A percentile compares a stretch with the other conserved stretches of the same genome.
phyloP scores from a whole-genome alignment of 1,140 invertebrate genomes.

The Lepidostoma basale region DNA sequence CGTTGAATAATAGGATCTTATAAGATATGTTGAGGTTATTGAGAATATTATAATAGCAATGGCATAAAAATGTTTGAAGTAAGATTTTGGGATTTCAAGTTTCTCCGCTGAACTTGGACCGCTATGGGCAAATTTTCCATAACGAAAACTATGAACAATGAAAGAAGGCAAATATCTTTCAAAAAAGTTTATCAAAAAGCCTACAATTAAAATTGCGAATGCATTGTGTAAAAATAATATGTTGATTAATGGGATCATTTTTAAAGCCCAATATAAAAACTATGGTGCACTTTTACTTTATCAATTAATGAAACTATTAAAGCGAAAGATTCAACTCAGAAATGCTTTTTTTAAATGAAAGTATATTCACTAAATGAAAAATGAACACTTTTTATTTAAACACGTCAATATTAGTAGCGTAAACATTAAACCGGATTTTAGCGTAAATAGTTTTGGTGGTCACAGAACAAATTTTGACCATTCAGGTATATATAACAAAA shows the following conservation, averaged over 20 bases:
- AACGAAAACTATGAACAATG: conserved; percentile 66
- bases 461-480: too few species aligned
- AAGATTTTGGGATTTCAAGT: conserved; percentile 74
- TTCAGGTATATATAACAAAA: too few species aligned
- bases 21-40: conserved; percentile 56
- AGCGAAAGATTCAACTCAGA: too few species aligned
- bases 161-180: conserved; percentile 68
- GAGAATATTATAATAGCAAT: conserved; percentile 65
- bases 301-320: too few species aligned
- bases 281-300: too few species aligned
- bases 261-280: too few species aligned
- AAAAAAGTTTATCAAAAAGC: conserved; percentile 64
- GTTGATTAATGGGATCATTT: conserved; percentile 63
- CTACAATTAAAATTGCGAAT: conserved; percentile 59
- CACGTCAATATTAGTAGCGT: too few species aligned
- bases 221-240: conserved; percentile 62
- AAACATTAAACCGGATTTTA: too few species aligned
- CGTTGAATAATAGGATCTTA: conserved; percentile 59
- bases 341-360: too few species aligned
- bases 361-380: too few species aligned
- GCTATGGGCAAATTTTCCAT: conserved; percentile 71
- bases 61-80: conserved; percentile 77
- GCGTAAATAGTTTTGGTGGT: too few species aligned
- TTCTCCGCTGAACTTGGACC: conserved; percentile 57
- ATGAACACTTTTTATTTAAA: too few species aligned